Base-by-base conservation (phyloP, 1,140 invertebrate genomes). In the Solen grandis region DNA sequence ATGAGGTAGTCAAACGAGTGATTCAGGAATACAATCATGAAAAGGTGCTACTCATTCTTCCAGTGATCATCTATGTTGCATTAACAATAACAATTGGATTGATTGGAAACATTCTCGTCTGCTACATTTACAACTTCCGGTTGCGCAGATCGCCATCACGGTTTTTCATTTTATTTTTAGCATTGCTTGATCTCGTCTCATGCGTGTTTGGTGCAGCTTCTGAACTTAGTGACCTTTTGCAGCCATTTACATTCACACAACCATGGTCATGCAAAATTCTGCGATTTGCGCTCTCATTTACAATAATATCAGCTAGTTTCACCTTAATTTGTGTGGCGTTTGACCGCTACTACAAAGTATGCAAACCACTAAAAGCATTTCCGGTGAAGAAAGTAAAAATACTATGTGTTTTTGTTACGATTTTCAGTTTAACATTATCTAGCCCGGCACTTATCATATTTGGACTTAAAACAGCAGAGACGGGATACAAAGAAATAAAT, bases 281-380 rank as follows among this genome's bases (percentile, higher is more conserved):
- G 2, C 31, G 86, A 31, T 87, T 84, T 54, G 54, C 82, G 5
- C 31, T 82, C 29, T 82, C 82, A 1, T 84, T 85, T 65, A 79
- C 82, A 0, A 72, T 84, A 14, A 84, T 85, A 19, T 80, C 82
- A 27, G 84, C 84, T 22, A 78, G 84, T 54, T 83, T 87, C 54
- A 85, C 76, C 19, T 54, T 87, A 0, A 82, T 87, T 8, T 83
- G 82, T 54, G 84, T 87, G 14, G 84, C 84, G 8, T 85, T 85
- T 66, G 84, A 84, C 38, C 73, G 86, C 68, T 87, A 85, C 38
- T 85, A 84, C 46, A 87, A 85, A 84, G 75, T 87, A 5, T 87
- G 82, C 57, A 87, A 81, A 57, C 86, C 86, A n/a, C 50, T 85
- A 5, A 82, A 84, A 81, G 75, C 80, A 35, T 83, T 85, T 74